Percentiles rank a stretch among this genome's conserved stretches.
These are phyloP conservation scores for Myotis findleyi DNA, from an alignment of 2,797 vertebrate species.

Conservation along the genomic window DNA sequence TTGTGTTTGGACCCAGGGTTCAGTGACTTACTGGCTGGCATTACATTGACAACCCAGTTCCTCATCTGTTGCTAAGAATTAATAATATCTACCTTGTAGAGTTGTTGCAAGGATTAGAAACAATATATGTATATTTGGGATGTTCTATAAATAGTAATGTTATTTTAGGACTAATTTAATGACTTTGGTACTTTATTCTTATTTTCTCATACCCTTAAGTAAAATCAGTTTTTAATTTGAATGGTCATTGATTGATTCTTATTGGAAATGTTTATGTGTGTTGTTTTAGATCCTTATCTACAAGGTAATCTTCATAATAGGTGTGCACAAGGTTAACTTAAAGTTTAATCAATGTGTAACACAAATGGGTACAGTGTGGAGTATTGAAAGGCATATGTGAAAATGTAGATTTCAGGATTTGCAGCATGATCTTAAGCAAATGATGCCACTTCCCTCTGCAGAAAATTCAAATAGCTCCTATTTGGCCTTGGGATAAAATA, in stretches of 20 bases:
- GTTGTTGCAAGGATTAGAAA: not conserved
- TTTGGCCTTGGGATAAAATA: not conserved
- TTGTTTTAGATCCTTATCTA: not conserved
- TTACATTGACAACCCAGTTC: not conserved
- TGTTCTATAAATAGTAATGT: not conserved
- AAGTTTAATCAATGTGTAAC: not conserved
- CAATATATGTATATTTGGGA: not conserved
- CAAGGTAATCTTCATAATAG: not conserved
- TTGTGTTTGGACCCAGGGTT: not conserved
- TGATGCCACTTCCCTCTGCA: not conserved
- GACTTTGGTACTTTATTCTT: not conserved
- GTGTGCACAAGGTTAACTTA: not conserved
- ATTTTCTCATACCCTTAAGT: not conserved
- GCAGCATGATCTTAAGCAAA: not conserved
- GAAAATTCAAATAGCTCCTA: not conserved
- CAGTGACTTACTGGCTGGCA: not conserved
- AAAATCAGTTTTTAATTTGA: not conserved
- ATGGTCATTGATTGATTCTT: not conserved
- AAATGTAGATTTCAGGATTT: not conserved
- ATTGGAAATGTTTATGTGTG: not conserved
- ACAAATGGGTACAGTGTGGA: not conserved
- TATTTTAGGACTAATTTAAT: constrained; percentile 14
- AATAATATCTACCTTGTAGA: not conserved
- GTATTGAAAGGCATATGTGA: not conserved
- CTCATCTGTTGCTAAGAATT: not conserved